Conservation (phyloP, 2,113 vertebrate genomes). For the Equus przewalskii region DNA sequence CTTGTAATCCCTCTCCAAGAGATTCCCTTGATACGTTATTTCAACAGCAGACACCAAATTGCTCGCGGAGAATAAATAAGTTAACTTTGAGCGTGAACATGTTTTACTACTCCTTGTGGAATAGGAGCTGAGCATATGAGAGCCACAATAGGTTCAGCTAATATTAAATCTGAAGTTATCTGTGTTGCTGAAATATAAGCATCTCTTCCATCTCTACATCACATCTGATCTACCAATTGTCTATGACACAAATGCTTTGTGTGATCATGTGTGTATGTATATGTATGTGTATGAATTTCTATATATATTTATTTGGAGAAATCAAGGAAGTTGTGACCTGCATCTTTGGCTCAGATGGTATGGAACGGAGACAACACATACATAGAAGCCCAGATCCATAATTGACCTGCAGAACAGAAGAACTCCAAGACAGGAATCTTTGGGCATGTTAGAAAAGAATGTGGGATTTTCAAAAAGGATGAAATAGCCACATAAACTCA, state of each 20-base stretch:
- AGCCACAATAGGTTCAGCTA: neutral
- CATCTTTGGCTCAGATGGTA: neutral
- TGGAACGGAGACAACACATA: neutral
- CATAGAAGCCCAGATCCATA: neutral
- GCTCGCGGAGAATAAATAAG: neutral
- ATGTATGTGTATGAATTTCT: neutral
- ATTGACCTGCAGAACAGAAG: neutral
- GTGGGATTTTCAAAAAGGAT: neutral
- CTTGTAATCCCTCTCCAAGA: neutral
- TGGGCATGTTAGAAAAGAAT: neutral
- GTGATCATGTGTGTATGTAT: neutral
- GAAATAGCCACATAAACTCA: neutral
- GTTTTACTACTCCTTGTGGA: neutral
- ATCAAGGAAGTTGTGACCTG: neutral
- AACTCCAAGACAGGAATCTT: neutral
- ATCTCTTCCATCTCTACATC: neutral
- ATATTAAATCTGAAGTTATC: neutral
- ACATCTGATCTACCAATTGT: neutral
- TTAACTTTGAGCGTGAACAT: neutral
- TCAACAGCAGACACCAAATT: neutral
- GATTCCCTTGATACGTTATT: neutral
- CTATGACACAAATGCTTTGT: neutral
- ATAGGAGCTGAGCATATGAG: neutral
- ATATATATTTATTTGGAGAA: neutral
- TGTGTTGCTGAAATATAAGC: neutral